Evolutionary conservation across 1,140 invertebrate genomes (phyloP), one percentile per base, ranked within the genome.

Genomic region (Polyergus mexicanus): DNA sequence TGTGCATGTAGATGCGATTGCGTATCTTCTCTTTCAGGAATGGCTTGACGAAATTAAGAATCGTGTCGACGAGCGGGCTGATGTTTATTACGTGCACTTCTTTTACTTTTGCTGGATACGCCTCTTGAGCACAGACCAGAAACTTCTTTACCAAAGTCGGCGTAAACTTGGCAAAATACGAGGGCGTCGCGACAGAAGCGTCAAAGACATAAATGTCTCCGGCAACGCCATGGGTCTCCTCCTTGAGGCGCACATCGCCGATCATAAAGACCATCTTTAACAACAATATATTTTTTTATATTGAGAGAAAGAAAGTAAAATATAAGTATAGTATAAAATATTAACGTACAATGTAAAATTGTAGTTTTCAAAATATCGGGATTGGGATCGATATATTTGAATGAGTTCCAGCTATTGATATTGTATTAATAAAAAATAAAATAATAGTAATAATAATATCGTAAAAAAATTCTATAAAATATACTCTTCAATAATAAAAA

Each of bases 21-120:
- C 97, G 96, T 75, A 98, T 98, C 94, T 98, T 98, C 90, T 98
- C 98, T 91, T 98, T 98, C 19, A 98, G 95, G 93, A 98, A 98
- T 0, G 97, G 97, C 92, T 98, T 98, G 0, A 98, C 97, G 92
- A 98, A 97, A 89, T 97, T 98, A 41, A 98, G 96, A 78, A 98
- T 97, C 16, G 97, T 97, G 86, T 98, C 97, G 6, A 98, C 97
- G 10, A 98, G 91, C 0, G 97, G 97, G 8, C 97, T 97, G 6
- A 97, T 97, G 92, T 98, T 98, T n/a, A 98, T 96, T 7, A 98
- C 96, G 92, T 98, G 97, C 41, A 98, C 97, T 93, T 98, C 97
- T 91, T 98, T 98, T 58, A 98, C 94, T 92, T 98, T 98, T 0
- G 98, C 97, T 0, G 98, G 98, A 93, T 98, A 98, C 0, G 97